Evolutionary conservation across 2,113 vertebrate species (phyloP).

Genomic region (Perca schrenkii): DNA sequence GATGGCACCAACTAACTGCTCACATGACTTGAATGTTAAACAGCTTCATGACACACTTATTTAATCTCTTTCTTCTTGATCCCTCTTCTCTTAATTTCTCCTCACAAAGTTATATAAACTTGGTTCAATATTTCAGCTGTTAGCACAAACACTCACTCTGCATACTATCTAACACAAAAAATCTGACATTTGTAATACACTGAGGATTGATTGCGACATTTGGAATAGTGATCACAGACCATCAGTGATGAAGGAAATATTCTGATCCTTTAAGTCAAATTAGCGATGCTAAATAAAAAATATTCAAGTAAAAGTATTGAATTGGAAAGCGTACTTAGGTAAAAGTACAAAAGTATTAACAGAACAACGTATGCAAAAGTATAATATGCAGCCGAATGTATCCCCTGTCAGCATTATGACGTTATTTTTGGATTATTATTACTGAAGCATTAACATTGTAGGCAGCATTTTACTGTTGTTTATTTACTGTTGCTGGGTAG

Average conservation of each 20-base stretch:
- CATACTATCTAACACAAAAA: neutral
- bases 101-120: neutral
- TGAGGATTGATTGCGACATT: neutral
- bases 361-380: neutral
- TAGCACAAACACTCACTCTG: neutral
- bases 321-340: neutral
- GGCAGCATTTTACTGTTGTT: neutral
- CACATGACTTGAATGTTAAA: conserved; percentile 59
- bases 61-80: conserved; percentile 7
- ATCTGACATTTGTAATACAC: neutral
- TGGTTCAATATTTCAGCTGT: conserved; percentile 4
- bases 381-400: neutral
- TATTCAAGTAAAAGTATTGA: neutral
- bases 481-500: neutral
- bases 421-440: neutral
- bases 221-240: neutral
- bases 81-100: neutral
- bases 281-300: neutral
- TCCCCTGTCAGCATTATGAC: neutral
- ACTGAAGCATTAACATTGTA: neutral
- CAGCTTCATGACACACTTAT: conserved; percentile 1
- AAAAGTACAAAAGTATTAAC: neutral
- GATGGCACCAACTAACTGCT: conserved; percentile 69
- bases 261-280: neutral
- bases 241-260: neutral